These are phyloP conservation scores for Drosophila stalkeri DNA, from an alignment of 2,888 invertebrate genomes.

Conservation along the genomic window DNA sequence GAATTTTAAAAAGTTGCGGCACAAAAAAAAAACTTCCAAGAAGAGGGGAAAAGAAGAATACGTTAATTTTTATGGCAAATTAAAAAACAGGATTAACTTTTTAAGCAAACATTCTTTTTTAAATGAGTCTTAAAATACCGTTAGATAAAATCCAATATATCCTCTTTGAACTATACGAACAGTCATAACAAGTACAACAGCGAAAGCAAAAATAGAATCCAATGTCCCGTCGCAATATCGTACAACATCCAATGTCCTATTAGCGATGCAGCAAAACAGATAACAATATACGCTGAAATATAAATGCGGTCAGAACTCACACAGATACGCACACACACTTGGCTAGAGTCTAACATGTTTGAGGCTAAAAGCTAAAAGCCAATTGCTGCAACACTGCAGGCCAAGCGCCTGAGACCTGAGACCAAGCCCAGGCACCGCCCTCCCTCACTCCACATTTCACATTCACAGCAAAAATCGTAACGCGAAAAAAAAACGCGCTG, in stretches of 20 bases:
- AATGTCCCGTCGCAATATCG: constrained; percentile 27
- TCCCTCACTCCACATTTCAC: background rate
- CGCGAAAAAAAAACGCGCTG: constrained; percentile 28
- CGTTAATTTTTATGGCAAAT: no score
- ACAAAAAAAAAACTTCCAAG: no score
- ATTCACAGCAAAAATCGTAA: constrained; percentile 37
- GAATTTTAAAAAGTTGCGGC: no score
- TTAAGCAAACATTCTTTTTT: background rate
- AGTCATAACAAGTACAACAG: constrained; percentile 12
- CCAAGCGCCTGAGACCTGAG: constrained; percentile 10
- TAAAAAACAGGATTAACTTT: no score
- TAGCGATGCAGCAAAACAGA: constrained; percentile 63
- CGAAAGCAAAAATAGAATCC: constrained; percentile 65
- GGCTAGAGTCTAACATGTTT: background rate
- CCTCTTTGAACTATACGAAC: background rate
- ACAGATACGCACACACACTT: background rate
- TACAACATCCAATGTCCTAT: constrained; percentile 43
- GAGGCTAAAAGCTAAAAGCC: constrained; percentile 45
- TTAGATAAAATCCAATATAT: background rate
- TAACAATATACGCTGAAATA: constrained; percentile 55
- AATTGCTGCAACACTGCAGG: constrained; percentile 42
- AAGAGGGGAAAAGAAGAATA: no score
- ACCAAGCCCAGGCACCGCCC: background rate
- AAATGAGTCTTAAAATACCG: background rate
- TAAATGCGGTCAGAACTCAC: constrained; percentile 33